These are phyloP conservation scores for Diachasmimorpha longicaudata DNA, from an alignment of 1,140 invertebrate species.

Conservation along the genomic window DNA sequence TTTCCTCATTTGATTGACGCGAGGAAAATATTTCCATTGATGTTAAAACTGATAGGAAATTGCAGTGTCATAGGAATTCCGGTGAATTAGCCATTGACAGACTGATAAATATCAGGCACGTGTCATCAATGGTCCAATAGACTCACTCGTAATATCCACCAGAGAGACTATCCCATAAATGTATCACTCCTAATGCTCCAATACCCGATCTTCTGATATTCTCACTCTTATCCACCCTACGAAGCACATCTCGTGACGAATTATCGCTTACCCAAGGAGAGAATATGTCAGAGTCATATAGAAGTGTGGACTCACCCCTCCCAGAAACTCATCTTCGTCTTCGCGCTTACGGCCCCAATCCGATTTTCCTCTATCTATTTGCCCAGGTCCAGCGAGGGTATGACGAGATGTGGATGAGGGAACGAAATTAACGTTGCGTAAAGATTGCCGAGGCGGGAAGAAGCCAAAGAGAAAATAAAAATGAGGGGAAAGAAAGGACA, in stretches of 20 bases:
- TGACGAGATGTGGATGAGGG: constrained; percentile 18
- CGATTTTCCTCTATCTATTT: constrained; percentile 27
- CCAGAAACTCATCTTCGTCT: background rate
- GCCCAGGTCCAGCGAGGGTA: constrained; percentile 2
- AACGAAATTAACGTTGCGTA: constrained; percentile 31
- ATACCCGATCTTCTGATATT: background rate
- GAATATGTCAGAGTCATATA: background rate
- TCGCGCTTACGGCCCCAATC: constrained; percentile 4
- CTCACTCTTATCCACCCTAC: background rate
- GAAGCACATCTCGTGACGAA: background rate
- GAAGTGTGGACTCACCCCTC: background rate
- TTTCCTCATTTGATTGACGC: background rate
- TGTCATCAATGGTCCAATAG: background rate
- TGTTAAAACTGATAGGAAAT: background rate
- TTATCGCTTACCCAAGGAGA: background rate
- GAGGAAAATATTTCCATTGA: background rate
- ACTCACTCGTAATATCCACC: background rate
- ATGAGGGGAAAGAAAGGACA: constrained; percentile 1
- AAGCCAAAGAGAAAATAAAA: constrained; percentile 8
- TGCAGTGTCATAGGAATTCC: background rate
- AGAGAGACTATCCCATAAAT: background rate
- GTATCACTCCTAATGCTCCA: background rate
- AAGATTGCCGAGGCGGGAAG: constrained; percentile 16
- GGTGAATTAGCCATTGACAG: constrained; percentile 1
- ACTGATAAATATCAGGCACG: constrained; percentile 2